phyloP scores from a whole-genome alignment of 2,113 vertebrate genomes.

The Myotis brandtii region DNA sequence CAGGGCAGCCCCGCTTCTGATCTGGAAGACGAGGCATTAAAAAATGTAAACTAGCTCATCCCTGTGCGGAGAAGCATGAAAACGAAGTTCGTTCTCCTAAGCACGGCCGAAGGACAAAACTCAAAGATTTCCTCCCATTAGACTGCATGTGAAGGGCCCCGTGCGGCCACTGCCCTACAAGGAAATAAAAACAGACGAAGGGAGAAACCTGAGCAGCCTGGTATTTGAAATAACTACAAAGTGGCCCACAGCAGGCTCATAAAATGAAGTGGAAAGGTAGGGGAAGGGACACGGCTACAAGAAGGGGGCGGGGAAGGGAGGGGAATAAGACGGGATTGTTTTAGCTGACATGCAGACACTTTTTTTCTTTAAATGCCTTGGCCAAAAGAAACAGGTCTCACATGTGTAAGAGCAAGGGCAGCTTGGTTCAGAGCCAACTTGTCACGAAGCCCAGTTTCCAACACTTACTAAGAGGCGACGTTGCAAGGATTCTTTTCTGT shows the following conservation, averaged over 20 bases:
- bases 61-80: not conserved
- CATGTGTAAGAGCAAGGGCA: conserved; percentile 47
- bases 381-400: conserved; percentile 77
- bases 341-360: not conserved
- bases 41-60: not conserved
- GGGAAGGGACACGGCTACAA: not conserved
- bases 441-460: conserved; percentile 65
- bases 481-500: conserved; percentile 7
- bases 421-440: conserved; percentile 42
- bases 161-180: not conserved
- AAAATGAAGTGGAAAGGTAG: not conserved
- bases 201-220: not conserved
- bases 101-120: not conserved
- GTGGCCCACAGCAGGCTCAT: not conserved
- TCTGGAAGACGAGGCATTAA: not conserved
- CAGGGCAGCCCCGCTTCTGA: not conserved
- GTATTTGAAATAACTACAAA: not conserved
- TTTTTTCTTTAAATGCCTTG: conserved; percentile 14
- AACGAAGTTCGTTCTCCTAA: not conserved
- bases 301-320: not conserved
- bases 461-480: not conserved
- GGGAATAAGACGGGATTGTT: not conserved
- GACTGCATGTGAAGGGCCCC: not conserved
- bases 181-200: not conserved
- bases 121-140: not conserved